Base-by-base conservation (phyloP, 1,140 invertebrate species). In the Idris sp. region DNA sequence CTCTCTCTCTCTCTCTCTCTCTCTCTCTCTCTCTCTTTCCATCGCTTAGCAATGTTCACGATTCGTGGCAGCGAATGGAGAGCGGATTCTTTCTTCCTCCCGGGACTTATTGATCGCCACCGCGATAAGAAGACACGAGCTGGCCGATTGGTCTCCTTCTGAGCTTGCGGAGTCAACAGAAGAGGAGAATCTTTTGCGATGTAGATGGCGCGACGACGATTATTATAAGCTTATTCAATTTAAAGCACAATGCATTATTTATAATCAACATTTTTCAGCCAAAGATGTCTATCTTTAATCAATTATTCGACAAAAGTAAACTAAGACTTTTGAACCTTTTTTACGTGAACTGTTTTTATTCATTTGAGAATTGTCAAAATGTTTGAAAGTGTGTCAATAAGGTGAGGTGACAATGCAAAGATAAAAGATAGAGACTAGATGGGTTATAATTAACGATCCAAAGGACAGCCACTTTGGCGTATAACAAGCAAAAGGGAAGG, bases 41-140 rank as follows among this genome's bases (percentile, higher is more conserved):
- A 22, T 22, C 19, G 19, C 76, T 74, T 74, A 76, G 68, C 67
- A 56, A 67, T 73, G 71, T 68, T 69, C 65, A 69, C 61, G 62
- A 69, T 69, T 74, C 67, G 43, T 64, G 78, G 62, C 76, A 79
- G 76, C 79, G 81, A 83, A 83, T 79, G 67, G 80, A 75, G 81
- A 81, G 79, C 77, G 82, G 79, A 86, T 84, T 86, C 83, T 86
- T 86, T 85, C 79, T 83, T 84, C 76, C 84, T 85, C 83, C 82
- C 85, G 82, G 78, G 84, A 85, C 85, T 86, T 86, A 85, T 87
- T 86, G 85, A 86, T 86, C 85, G 85, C 62, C 72, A 67, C 54
- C 51, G 69, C 84, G 84, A 86, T 86, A 87, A 87, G 83, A 86
- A 86, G 82, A 83, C 80, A 83, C 83, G 78, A 80, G 77, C 81